phyloP scores from a whole-genome alignment of 2,113 vertebrate species.

The Rhinogobius similis region DNA sequence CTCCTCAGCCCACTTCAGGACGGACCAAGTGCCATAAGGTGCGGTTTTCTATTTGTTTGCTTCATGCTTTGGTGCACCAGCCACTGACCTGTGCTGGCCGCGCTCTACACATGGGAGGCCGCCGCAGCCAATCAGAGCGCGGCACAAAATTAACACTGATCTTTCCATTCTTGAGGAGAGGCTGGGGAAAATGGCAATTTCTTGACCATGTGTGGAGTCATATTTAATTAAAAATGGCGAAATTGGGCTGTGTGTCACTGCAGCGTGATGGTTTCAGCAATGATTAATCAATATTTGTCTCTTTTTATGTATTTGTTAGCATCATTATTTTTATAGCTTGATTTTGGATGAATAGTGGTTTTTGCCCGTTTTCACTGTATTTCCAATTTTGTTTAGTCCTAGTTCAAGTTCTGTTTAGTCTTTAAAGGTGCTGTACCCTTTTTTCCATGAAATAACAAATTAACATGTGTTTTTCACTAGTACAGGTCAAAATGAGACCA shows the following conservation, averaged over 20 bases:
- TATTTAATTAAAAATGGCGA: conserved; percentile 37
- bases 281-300: not conserved
- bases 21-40: conserved; percentile 94
- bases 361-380: not conserved
- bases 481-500: too few species aligned
- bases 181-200: conserved; percentile 82
- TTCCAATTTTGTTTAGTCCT: too few species aligned
- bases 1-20: conserved; percentile 80
- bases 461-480: too few species aligned
- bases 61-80: conserved; percentile 96
- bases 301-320: too few species aligned
- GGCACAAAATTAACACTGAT: conserved; percentile 94
- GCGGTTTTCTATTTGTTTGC: conserved; percentile 99
- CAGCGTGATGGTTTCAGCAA: not conserved
- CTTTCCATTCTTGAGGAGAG: conserved; percentile 83
- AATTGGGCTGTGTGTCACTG: conserved; percentile 4
- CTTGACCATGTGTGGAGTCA: conserved; percentile 72
- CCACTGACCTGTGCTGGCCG: conserved; percentile 94
- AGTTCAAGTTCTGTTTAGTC: too few species aligned
- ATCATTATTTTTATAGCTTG: not conserved
- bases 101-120: conserved; percentile 84
- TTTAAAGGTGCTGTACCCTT: too few species aligned
- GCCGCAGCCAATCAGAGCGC: conserved; percentile 95
- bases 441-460: too few species aligned
- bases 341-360: not conserved